These are phyloP conservation scores for Alviniconcha strummeri DNA, from an alignment of 2,888 invertebrate species.

Conservation along the genomic window DNA sequence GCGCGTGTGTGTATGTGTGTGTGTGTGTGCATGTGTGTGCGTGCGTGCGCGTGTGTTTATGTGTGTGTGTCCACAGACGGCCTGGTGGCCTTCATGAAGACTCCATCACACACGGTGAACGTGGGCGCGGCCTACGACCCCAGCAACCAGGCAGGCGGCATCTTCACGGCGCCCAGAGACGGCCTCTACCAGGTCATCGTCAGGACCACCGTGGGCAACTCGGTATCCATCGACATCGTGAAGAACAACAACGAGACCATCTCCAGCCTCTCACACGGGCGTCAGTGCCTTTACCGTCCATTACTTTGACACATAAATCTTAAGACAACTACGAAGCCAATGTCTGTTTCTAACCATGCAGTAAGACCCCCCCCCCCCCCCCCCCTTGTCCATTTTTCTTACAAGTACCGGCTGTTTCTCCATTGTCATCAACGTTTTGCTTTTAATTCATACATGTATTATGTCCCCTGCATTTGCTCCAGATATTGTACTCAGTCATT, in stretches of 20 bases:
- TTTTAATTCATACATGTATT: no score
- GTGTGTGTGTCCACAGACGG: slow-evolving; percentile 6
- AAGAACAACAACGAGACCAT: slow-evolving; percentile 3
- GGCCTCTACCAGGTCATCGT: slow-evolving; percentile 8
- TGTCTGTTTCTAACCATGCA: no score
- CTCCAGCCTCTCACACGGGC: not conserved
- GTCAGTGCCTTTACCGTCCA: no score
- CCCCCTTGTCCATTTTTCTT: no score
- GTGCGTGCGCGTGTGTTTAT: not conserved
- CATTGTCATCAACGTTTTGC: no score
- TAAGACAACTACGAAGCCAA: no score
- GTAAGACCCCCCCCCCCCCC: no score
- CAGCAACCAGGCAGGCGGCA: not conserved
- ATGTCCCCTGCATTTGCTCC: no score
- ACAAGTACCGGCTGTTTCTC: no score
- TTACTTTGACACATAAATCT: no score
- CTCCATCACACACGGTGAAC: not conserved
- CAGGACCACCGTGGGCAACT: not conserved
- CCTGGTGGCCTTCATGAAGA: slow-evolving; percentile 9
- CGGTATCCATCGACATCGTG: not conserved
- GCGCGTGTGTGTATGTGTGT: not conserved
- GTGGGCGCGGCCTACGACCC: not conserved
- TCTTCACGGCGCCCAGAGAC: slow-evolving; percentile 5
- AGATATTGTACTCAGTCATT: no score
- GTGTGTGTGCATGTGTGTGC: not conserved